Evolutionary conservation across 2,888 invertebrate genomes (phyloP), one percentile per base, ranked within the genome.

Genomic region (Polydrusus pterygomalis): DNA sequence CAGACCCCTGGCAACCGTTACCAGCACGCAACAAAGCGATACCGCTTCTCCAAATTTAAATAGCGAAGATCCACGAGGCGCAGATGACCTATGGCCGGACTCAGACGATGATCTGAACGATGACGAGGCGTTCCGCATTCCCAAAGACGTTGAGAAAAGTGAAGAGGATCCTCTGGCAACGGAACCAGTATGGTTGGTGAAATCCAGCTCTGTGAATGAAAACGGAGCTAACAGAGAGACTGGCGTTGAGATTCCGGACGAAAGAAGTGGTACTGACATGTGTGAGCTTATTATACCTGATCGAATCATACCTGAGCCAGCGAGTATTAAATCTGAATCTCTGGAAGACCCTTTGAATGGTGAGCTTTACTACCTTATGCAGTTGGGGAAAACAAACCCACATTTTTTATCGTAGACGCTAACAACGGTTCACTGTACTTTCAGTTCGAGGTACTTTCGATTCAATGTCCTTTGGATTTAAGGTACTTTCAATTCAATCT

Each of bases 201-300:
- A 49, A 64, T 64, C 49, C 0, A 63, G 45, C 18, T 25, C 18
- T 1, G 9, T 62, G 5, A 43, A 62, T 2, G 8, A 62, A 25
- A 63, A 25, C 3, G 9, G 25, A 5, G 17, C 11, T 1, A 10
- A 34, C 34, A 10, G 34, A 38, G 17, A 60, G 38, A 10, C n/a
- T 10, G 10, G 0, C 8, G 34, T n/a, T 34, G 15, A 56, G 5
- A 56, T 18, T 17, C 13, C 3, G 43, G 9, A 13, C n/a, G 34
- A 10, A 34, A 34, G 10, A 9, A 34, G 34, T 34, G 34, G 10
- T 34, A 34, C 8, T 6, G 1, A 15, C 34, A 2, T 9, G 11
- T 38, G 5, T 6, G 58, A 60, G 11, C 58, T 60, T 3, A 60
- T 60, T 38, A 18, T 60, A 40, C 58, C 58, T 18, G 58, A 60